phyloP scores from a whole-genome alignment of 2,888 invertebrate species.

The Labia minor region DNA sequence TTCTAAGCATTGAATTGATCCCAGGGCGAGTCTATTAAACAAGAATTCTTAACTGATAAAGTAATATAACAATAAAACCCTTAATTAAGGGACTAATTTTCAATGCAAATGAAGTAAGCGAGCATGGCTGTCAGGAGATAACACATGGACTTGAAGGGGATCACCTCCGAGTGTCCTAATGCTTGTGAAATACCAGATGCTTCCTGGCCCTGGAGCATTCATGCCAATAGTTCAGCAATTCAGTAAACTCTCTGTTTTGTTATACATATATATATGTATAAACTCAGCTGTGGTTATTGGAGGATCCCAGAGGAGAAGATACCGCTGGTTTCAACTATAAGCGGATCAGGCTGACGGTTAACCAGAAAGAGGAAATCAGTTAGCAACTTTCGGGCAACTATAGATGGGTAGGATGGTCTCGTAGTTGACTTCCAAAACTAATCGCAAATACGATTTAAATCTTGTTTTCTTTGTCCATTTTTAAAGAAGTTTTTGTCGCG shows the following conservation, averaged over 20 bases:
- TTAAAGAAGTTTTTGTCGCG: background rate
- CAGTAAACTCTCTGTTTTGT: background rate
- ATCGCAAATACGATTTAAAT: background rate
- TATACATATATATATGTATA: background rate
- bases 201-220: background rate
- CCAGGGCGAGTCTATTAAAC: too few species aligned
- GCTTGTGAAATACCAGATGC: slow-evolving; percentile 7
- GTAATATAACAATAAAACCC: too few species aligned
- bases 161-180: background rate
- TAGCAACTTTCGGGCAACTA: background rate
- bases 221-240: background rate
- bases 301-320: background rate
- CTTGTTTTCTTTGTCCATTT: background rate
- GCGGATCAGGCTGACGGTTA: background rate
- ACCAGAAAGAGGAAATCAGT: slow-evolving; percentile 3
- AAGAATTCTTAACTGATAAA: too few species aligned
- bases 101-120: slow-evolving; percentile 1
- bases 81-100: background rate
- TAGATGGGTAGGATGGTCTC: background rate
- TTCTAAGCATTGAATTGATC: too few species aligned
- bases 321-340: slow-evolving; percentile 1
- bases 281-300: background rate
- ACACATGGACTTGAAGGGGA: background rate
- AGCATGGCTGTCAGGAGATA: background rate
- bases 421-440: background rate